Evolutionary conservation across 1,140 invertebrate species (phyloP).

Genomic region (Latrodectus geometricus): DNA sequence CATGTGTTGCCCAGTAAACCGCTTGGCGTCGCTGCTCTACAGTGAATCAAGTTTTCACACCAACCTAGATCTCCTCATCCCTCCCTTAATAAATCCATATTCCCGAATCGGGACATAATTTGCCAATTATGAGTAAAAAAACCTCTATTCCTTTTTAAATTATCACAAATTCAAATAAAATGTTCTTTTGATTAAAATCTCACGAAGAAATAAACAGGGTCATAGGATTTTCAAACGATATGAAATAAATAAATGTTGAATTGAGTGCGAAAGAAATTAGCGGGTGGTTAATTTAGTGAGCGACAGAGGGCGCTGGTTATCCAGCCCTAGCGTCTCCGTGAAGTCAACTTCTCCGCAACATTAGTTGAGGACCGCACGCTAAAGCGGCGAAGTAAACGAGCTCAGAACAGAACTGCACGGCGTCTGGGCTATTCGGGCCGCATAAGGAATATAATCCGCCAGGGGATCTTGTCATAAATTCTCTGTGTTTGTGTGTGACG

Average conservation of each 20-base stretch:
- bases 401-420: conserved; percentile 24
- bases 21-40: conserved; percentile 50
- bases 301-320: conserved; percentile 47
- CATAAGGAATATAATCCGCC: conserved; percentile 30
- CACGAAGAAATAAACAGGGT: background rate
- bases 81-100: conserved; percentile 9
- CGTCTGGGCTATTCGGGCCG: background rate
- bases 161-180: no score
- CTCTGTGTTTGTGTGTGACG: conserved; percentile 3
- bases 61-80: background rate
- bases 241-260: background rate
- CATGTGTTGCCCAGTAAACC: background rate
- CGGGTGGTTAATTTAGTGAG: background rate
- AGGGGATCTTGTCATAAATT: conserved; percentile 8
- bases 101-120: conserved; percentile 27
- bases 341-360: conserved; percentile 59
- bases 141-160: no score
- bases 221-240: background rate
- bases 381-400: conserved; percentile 42
- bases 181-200: no score
- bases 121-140: no score
- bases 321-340: conserved; percentile 31
- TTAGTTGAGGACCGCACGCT: conserved; percentile 49
- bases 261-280: background rate
- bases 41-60: conserved; percentile 32